Evolutionary conservation across 2,113 vertebrate species (phyloP).

Genomic region (Antechinus stuartii): DNA sequence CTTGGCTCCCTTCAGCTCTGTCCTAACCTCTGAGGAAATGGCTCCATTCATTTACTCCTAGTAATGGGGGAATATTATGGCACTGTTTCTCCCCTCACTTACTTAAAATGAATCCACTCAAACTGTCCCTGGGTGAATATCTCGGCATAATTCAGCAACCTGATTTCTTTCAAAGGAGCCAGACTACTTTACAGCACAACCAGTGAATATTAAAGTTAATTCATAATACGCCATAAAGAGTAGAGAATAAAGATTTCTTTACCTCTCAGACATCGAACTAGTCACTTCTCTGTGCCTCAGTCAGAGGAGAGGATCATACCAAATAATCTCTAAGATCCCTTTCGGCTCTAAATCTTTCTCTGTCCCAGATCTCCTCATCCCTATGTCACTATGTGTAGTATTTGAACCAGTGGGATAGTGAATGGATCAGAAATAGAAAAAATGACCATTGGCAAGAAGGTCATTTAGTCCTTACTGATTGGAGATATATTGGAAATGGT

Average conservation of each 20-base stretch:
- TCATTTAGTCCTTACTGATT: background rate
- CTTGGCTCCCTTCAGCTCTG: background rate
- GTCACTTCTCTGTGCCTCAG: background rate
- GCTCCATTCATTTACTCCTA: background rate
- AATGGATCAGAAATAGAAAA: background rate
- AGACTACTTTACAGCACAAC: background rate
- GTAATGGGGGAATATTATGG: background rate
- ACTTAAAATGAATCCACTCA: constrained; percentile 23
- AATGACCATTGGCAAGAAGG: background rate
- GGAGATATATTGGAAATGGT: background rate
- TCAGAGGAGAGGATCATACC: background rate
- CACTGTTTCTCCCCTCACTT: background rate
- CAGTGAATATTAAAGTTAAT: background rate
- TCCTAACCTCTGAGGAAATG: background rate
- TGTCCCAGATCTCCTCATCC: background rate
- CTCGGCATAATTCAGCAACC: constrained; percentile 11
- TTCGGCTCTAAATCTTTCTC: background rate
- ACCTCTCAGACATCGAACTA: background rate
- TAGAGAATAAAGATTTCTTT: constrained; percentile 5
- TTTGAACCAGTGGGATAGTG: background rate
- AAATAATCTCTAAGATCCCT: background rate
- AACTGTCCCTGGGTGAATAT: background rate
- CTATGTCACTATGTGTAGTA: background rate
- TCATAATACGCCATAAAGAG: background rate
- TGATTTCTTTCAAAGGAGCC: background rate